Percentiles rank a stretch among this genome's conserved stretches.
Evolutionary conservation across 2,888 invertebrate species (phyloP).

Genomic region (Laspeyria flexula): DNA sequence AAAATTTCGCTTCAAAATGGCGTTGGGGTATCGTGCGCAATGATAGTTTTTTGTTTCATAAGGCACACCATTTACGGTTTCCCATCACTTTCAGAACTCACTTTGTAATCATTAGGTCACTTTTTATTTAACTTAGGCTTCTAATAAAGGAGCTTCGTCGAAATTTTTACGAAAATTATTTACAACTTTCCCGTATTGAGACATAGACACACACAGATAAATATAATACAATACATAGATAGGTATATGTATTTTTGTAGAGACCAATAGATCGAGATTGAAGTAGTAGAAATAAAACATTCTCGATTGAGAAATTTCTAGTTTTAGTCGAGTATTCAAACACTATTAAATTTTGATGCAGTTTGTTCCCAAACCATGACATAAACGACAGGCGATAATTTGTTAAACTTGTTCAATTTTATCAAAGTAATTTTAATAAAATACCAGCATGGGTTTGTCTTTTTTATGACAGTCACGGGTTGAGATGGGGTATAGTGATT

Average conservation of each 20-base stretch:
- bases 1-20: slow-evolving; percentile 87
- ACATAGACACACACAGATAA: slow-evolving; percentile 52
- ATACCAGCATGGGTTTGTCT: no score
- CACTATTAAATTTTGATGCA: no score
- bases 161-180: slow-evolving; percentile 77
- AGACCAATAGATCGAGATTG: slow-evolving; percentile 20
- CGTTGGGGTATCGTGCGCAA: slow-evolving; percentile 86
- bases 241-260: not conserved
- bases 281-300: not conserved
- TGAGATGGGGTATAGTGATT: no score
- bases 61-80: slow-evolving; percentile 71
- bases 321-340: slow-evolving; percentile 28
- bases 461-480: no score
- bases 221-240: slow-evolving; percentile 20
- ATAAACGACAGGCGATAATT: no score
- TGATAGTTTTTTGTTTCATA: slow-evolving; percentile 85
- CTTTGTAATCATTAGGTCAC: slow-evolving; percentile 64
- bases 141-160: slow-evolving; percentile 53
- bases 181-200: slow-evolving; percentile 81
- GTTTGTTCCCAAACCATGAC: no score
- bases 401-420: no score
- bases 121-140: slow-evolving; percentile 60
- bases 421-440: no score
- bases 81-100: slow-evolving; percentile 71
- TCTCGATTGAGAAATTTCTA: not conserved